Conservation (phyloP, 2,797 vertebrate species). For the Enteromius mattozi region DNA sequence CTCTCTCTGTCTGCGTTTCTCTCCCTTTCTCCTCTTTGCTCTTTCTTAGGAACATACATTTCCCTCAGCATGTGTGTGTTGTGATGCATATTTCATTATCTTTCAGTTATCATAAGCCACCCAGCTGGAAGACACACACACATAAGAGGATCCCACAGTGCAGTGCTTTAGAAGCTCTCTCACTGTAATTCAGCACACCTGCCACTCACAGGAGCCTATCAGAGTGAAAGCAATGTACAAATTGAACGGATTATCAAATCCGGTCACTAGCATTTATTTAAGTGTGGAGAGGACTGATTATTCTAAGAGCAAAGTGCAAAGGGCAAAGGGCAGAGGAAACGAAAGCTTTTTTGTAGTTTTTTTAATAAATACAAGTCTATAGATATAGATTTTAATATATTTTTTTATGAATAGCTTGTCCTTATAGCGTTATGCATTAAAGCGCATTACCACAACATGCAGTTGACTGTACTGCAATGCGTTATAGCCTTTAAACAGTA, state of each 20-base stretch:
- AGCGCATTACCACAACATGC: background rate
- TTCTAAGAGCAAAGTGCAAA: slow-evolving; percentile 59
- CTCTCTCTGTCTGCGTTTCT: slow-evolving; percentile 40
- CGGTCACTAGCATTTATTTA: slow-evolving; percentile 71
- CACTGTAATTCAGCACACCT: slow-evolving; percentile 66
- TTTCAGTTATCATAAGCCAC: slow-evolving; percentile 75
- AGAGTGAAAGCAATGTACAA: slow-evolving; percentile 65
- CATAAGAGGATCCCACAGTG: slow-evolving; percentile 69
- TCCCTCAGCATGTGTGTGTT: slow-evolving; percentile 60
- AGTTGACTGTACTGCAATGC: too few species aligned
- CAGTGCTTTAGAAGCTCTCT: slow-evolving; percentile 63
- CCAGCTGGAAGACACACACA: slow-evolving; percentile 70
- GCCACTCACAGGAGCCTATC: slow-evolving; percentile 70
- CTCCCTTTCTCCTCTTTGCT: slow-evolving; percentile 18
- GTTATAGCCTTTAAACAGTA: background rate
- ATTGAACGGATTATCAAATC: slow-evolving; percentile 72
- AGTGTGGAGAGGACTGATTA: slow-evolving; percentile 68
- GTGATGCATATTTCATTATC: slow-evolving; percentile 75
- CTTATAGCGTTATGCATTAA: background rate
- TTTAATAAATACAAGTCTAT: slow-evolving; percentile 58
- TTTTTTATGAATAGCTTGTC: background rate
- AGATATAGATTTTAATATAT: background rate
- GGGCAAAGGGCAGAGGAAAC: slow-evolving; percentile 9
- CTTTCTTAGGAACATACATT: slow-evolving; percentile 43
- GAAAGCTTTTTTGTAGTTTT: slow-evolving; percentile 42